A percentile compares a stretch with the other conserved stretches of the same genome.
phyloP scores from a whole-genome alignment of 2,113 vertebrate species.

The Zonotrichia leucophrys region DNA sequence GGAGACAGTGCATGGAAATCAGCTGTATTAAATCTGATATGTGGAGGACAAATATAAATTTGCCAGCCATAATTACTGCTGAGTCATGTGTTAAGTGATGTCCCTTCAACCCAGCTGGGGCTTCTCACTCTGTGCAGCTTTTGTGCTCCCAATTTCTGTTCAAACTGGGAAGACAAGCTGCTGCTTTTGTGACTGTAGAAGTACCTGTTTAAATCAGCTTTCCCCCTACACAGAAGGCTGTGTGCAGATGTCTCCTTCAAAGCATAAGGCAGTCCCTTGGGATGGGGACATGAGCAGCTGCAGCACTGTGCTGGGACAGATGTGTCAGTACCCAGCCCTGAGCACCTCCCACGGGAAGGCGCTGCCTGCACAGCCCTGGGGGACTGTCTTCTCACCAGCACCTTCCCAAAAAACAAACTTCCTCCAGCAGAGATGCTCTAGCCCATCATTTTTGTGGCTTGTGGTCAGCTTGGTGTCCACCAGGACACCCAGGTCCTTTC shows the following conservation, averaged over 20 bases:
- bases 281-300: accelerated
- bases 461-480: background rate
- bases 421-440: background rate
- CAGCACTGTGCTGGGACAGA: background rate
- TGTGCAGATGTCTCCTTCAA: background rate
- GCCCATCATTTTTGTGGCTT: background rate
- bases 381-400: background rate
- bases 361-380: background rate
- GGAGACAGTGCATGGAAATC: background rate
- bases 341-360: background rate
- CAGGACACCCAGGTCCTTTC: background rate
- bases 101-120: background rate
- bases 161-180: background rate
- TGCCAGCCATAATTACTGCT: background rate
- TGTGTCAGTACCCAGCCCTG: background rate
- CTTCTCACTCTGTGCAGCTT: background rate
- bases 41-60: conserved; percentile 8
- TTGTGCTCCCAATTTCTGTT: background rate
- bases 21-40: background rate
- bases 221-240: background rate
- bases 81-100: background rate
- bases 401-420: background rate
- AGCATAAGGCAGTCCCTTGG: background rate
- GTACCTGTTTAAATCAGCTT: background rate
- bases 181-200: background rate